Evolutionary conservation across 2,888 invertebrate genomes (phyloP), one percentile per base, ranked within the genome.

Genomic region (Piscicola geometra): DNA sequence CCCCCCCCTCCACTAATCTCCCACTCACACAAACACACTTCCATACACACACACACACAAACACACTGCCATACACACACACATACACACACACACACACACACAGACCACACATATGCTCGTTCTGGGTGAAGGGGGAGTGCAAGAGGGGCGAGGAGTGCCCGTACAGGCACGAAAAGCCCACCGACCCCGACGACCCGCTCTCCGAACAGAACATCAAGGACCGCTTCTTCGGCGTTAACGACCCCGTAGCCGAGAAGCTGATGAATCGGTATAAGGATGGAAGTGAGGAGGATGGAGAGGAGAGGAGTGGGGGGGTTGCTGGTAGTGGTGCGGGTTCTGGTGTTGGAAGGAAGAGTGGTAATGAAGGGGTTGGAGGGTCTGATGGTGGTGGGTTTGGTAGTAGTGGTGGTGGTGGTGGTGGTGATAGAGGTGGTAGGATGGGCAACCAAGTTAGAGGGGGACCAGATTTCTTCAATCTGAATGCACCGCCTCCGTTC

Each of bases 101-200:
- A 9, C 21, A 18, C 60, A 56, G 94, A 81, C 94, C 96, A 0
- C 96, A 96, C 86, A 94, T 96, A 72, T 96, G 96, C 85, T 94
- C 94, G 0, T 97, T 96, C 86, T 96, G 94, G 93, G 95, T 96
- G n/a, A 97, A 96, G 87, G 96, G 95, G 0, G 95, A 96, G 85
- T 96, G 96, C 84, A 90, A 93, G 82, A 88, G 96, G 85, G 96
- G 96, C 28, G 96, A 97, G 85, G 96, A 97, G 84, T 96, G 96
- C 85, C 96, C 96, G 0, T 96, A 95, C 84, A 88, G 96, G 56
- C 96, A 96, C 82, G 96, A 97, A 84, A 94, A 94, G 84, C 96
- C 96, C 0, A 94, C 94, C 1, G 96, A 97, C 87, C 95, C 96
- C 28, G 96, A 96, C 87, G 96, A 96, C 88, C 96, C 96, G 0